These are phyloP conservation scores for Nasonia oneida DNA, from an alignment of 2,888 invertebrate species.

Conservation along the genomic window DNA sequence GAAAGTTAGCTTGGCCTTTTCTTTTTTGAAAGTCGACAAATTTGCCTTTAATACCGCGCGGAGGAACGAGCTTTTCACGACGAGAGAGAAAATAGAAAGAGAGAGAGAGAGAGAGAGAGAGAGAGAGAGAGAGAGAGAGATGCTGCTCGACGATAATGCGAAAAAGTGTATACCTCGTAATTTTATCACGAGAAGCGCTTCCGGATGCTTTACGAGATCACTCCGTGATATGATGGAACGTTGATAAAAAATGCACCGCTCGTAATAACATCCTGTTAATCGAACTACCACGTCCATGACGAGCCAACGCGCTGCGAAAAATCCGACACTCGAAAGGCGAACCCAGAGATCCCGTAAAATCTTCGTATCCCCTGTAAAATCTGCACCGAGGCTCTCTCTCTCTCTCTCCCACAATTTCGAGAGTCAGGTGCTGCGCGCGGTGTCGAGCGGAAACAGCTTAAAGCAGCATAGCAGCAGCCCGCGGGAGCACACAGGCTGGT, in stretches of 20 bases:
- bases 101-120: neutral
- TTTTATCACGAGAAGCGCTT: neutral
- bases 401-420: constrained; percentile 1
- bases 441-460: constrained; percentile 2
- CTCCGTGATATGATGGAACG: neutral
- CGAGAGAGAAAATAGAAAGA: neutral
- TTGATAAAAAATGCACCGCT: neutral
- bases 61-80: neutral
- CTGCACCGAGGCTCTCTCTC: neutral
- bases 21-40: neutral
- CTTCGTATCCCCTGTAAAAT: neutral
- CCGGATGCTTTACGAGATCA: neutral
- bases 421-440: neutral
- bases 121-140: neutral
- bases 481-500: neutral
- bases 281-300: neutral
- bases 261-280: no score
- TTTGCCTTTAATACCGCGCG: neutral
- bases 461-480: neutral
- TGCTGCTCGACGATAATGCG: neutral
- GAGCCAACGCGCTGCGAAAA: neutral
- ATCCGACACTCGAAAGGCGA: no score
- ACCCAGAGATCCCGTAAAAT: neutral
- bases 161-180: neutral
- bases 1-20: neutral